Evolutionary conservation across 2,797 vertebrate species (phyloP).

Genomic region (Rhodeus uyekii): DNA sequence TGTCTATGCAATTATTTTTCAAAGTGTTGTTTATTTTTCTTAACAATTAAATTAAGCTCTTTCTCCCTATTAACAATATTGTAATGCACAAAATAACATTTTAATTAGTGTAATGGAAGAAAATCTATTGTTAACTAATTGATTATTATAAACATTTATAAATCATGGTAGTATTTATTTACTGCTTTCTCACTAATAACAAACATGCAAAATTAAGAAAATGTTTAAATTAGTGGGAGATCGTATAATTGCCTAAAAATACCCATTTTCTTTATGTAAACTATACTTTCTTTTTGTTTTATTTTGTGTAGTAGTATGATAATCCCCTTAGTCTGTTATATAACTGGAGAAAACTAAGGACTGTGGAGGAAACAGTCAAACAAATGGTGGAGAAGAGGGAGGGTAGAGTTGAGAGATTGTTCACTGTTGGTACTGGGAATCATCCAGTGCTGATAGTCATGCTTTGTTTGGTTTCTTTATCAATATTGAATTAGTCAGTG

Average conservation of each 20-base stretch:
- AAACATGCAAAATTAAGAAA: background rate
- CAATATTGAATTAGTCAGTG: slow-evolving; percentile 56
- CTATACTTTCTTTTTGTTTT: background rate
- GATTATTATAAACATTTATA: background rate
- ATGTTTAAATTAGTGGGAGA: too few species aligned
- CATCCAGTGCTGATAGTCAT: slow-evolving; percentile 37
- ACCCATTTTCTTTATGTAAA: background rate
- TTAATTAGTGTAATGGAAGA: background rate
- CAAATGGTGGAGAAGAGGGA: background rate
- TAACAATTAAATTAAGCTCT: too few species aligned
- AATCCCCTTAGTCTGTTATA: background rate
- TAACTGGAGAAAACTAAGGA: background rate
- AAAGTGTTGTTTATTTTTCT: too few species aligned
- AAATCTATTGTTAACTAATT: too few species aligned
- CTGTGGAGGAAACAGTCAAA: slow-evolving; percentile 8
- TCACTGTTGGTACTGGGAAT: slow-evolving; percentile 44
- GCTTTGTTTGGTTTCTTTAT: slow-evolving; percentile 50
- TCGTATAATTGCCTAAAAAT: background rate
- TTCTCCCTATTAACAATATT: too few species aligned
- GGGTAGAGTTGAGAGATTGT: background rate
- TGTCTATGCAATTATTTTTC: too few species aligned
- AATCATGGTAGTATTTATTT: background rate
- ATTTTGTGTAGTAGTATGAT: background rate
- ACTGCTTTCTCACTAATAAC: background rate
- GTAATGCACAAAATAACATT: background rate